Evolutionary conservation across 1,140 invertebrate species (phyloP), one percentile per base, ranked within the genome.

Genomic region (Xylocopa sonorina): DNA sequence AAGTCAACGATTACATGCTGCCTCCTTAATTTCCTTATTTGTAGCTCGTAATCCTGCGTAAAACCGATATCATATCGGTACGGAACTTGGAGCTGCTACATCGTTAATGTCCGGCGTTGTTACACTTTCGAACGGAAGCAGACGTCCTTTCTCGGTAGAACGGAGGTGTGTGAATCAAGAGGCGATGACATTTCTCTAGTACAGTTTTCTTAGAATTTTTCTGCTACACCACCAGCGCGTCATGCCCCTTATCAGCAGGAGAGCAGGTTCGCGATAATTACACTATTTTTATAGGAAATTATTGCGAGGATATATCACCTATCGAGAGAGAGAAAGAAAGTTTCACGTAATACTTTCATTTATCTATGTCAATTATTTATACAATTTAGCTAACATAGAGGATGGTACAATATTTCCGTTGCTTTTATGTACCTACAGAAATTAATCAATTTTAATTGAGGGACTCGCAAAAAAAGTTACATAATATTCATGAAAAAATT

Each of bases 11-110:
- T n/a, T n/a, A n/a, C n/a, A n/a, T n/a, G 72, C 55, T 66, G 76
- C 82, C 69, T 75, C 67, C 83, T 73, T 74, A 29, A n/a, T 53
- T 84, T 43, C 46, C 68, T 80, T 34, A 2, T 1, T 63, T 55
- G 55, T 72, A 84, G n/a, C 24, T 53, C 51, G 51, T 32, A 72
- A 27, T 55, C 57, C 16, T 2, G 66, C 32, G 62, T 24, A 51
- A 48, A 50, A 55, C n/a, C 32, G 21, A 16, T 18, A n/a, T 24
- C 24, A 21, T 14, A 27, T 48, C 21, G 14, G 34, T 3, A 48
- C 5, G 16, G 2, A 53, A 24, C n/a, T 57, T 63, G 27, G 14
- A n/a, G 24, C 55, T 29, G 32, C 48, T 50, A 5, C 5, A 29
- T 51, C 68, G 55, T 43, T 24, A 76, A 5, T 14, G 43, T 63